Conservation (phyloP, 2,797 vertebrate species). For the Brachymystax lenok region DNA sequence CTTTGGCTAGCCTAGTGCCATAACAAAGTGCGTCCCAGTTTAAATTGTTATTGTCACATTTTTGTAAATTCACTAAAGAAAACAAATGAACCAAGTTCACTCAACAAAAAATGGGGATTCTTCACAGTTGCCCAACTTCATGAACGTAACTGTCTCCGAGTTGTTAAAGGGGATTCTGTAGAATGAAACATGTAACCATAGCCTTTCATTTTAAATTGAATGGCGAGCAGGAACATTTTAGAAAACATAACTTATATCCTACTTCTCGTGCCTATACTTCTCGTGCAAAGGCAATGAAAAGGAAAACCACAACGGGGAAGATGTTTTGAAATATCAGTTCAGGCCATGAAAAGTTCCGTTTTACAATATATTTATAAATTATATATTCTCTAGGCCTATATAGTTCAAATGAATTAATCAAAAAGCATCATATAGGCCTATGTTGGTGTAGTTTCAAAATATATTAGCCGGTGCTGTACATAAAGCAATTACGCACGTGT, state of each 20-base stretch:
- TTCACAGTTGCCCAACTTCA: background rate
- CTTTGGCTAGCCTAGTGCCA: background rate
- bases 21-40: background rate
- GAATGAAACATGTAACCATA: background rate
- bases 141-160: background rate
- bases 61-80: background rate
- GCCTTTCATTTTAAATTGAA: no score
- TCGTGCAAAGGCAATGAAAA: background rate
- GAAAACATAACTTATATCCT: no score
- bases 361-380: background rate
- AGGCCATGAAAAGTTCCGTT: background rate
- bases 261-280: background rate
- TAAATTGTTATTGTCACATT: background rate
- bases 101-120: background rate
- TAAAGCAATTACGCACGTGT: background rate
- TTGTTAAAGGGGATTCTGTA: background rate
- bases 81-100: background rate
- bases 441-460: background rate
- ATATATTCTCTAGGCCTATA: background rate
- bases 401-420: background rate
- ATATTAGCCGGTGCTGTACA: no score
- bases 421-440: background rate
- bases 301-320: background rate
- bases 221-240: no score
- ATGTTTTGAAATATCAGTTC: background rate